Base-by-base conservation (phyloP, 2,797 vertebrate genomes). In the Coracias cyanogaster region DNA sequence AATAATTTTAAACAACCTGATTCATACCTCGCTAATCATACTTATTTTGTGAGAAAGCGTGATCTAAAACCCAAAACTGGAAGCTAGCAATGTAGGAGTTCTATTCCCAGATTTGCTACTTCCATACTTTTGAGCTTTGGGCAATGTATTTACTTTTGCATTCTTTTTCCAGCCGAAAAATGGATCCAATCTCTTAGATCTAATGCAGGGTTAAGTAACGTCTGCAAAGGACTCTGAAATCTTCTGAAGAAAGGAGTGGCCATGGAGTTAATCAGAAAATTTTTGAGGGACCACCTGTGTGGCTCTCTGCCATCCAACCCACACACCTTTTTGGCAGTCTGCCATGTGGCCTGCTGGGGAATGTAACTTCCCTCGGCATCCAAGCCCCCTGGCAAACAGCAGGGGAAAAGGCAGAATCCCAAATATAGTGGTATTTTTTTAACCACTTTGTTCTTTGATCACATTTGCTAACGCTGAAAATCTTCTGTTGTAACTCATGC, bases 251-350 rank as follows among this genome's bases (percentile, higher is more conserved):
- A 95, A 96, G 95, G 95, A 95, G 93, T 82, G 92, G 94, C 78
- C 58, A 19, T 52, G 54, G 45, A 92, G 67, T 92, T 96, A 89
- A 96, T 91, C 78, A 78, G 88, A 93, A 95, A 64, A 72, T 85
- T 89, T 95, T 95, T 95, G 92, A 90, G 86, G 60, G 96, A 96
- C 95, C 96, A 95, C 93, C 94, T 96, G 96, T 94, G 90, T 95
- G 94, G 95, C 94, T 35, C 51, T 73, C 41, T 94, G 95, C 95
- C 96, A 96, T 94, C 70, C 91, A 95, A 82, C 90, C 81, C 67
- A 92, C 94, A 89, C 86, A 93, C 60, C 89, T 85, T 43, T 81
- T 24, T 94, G 96, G 95, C 88, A 26, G 52, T 48, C 57, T 78
- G 84, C 94, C 94, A 12, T 3, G n/a, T 89, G 93, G 93, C 62